A percentile compares a stretch with the other conserved stretches of the same genome.
These are phyloP conservation scores for Mesitornis unicolor DNA, from an alignment of 2,113 vertebrate species.

Conservation along the genomic window DNA sequence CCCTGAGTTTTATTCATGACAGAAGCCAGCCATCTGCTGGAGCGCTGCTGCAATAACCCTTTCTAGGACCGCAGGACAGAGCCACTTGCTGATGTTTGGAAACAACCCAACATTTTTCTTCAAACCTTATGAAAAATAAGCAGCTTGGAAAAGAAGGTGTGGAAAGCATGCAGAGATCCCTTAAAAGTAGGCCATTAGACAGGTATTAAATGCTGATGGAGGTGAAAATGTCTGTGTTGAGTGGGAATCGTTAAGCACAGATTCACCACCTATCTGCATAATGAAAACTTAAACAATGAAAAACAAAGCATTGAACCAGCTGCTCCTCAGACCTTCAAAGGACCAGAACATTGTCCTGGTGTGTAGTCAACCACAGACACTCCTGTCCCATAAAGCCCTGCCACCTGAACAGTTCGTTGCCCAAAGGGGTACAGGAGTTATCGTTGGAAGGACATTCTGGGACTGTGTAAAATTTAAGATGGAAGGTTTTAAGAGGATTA, in stretches of 20 bases:
- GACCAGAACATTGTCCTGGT: background rate
- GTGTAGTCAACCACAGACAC: background rate
- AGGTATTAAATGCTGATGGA: background rate
- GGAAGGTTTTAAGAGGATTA: background rate
- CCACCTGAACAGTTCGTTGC: background rate
- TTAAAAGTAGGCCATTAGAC: background rate
- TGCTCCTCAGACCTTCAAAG: background rate
- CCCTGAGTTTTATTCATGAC: conserved; percentile 50
- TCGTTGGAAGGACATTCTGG: background rate
- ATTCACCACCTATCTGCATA: background rate
- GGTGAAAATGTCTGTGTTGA: background rate
- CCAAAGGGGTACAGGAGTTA: background rate
- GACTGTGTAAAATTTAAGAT: background rate
- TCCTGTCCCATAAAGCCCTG: background rate
- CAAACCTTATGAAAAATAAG: background rate
- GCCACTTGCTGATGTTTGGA: background rate
- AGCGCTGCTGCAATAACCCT: conserved; percentile 26
- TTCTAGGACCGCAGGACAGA: background rate
- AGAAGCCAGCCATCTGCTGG: conserved; percentile 67
- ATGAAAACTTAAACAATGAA: background rate
- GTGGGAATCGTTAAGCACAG: background rate
- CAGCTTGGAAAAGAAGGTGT: background rate
- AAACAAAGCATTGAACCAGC: background rate
- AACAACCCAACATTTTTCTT: background rate
- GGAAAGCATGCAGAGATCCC: background rate